A percentile compares a stretch with the other conserved stretches of the same genome.
Conservation (phyloP, 2,113 vertebrate genomes). For the Proterorhinus semilunaris region DNA sequence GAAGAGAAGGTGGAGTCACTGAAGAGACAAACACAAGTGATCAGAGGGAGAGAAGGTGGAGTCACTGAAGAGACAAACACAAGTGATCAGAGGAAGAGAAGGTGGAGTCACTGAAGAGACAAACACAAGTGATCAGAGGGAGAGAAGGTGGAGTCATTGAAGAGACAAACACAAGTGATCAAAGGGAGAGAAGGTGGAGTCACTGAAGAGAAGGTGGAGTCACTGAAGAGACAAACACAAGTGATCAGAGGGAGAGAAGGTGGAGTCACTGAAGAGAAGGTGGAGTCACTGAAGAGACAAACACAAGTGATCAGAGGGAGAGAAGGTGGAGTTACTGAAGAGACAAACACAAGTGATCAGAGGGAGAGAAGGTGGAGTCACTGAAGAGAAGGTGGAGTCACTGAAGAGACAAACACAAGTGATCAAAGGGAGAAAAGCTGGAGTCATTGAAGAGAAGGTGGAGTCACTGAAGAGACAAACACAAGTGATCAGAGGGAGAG, state of each 20-base stretch:
- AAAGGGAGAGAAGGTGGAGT: too few species aligned
- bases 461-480: conserved; percentile 68
- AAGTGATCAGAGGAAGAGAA: neutral
- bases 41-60: conserved; percentile 10
- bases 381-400: too few species aligned
- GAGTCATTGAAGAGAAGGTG: too few species aligned
- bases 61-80: conserved; percentile 67
- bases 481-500: neutral
- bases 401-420: conserved; percentile 54
- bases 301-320: neutral
- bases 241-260: neutral
- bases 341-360: neutral
- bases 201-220: too few species aligned
- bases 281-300: conserved; percentile 70
- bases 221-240: conserved; percentile 57
- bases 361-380: too few species aligned
- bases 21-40: conserved; percentile 47
- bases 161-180: conserved; percentile 19
- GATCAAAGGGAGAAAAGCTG: neutral
- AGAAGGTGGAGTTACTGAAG: conserved; percentile 75
- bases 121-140: neutral
- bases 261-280: too few species aligned
- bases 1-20: conserved; percentile 72
- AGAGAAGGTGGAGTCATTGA: conserved; percentile 72
- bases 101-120: conserved; percentile 72